phyloP scores from a whole-genome alignment of 2,888 invertebrate genomes.

The Geophilus truncorum region DNA sequence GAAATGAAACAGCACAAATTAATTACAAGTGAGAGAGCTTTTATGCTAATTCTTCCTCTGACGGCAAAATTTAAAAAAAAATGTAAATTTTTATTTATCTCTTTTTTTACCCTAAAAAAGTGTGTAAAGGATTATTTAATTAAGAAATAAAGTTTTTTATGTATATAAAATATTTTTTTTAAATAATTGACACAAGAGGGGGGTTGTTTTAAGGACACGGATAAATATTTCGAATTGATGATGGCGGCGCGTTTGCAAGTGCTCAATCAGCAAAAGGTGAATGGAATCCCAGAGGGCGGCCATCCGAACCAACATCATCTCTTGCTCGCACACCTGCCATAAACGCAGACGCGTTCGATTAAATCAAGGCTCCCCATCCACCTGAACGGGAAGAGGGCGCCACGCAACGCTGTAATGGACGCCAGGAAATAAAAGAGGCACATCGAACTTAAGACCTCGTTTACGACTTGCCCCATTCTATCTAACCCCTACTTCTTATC shows the following conservation, averaged over 20 bases:
- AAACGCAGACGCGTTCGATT: slow-evolving; percentile 10
- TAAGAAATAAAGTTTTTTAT: neutral
- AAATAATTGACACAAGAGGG: neutral
- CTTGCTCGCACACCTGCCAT: neutral
- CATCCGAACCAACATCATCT: slow-evolving; percentile 4
- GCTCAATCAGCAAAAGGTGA: slow-evolving; percentile 10
- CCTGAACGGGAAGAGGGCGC: neutral
- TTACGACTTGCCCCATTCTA: neutral
- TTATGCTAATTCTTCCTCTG: neutral
- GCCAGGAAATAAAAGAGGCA: neutral
- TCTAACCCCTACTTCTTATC: neutral
- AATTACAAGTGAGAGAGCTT: neutral
- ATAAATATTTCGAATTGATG: neutral
- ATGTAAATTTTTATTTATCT: too few species aligned
- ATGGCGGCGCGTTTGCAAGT: neutral
- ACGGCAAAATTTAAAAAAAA: neutral
- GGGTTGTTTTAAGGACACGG: neutral
- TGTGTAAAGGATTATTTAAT: neutral
- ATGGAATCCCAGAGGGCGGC: slow-evolving; percentile 10
- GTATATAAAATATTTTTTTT: neutral
- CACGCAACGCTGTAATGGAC: neutral
- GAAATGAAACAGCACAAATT: slow-evolving; percentile 10
- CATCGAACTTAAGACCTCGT: slow-evolving; percentile 5
- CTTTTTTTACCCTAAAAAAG: too few species aligned
- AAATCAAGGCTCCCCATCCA: neutral